Base-by-base conservation (phyloP, 2,113 vertebrate genomes). In the Chrysemys picta region DNA sequence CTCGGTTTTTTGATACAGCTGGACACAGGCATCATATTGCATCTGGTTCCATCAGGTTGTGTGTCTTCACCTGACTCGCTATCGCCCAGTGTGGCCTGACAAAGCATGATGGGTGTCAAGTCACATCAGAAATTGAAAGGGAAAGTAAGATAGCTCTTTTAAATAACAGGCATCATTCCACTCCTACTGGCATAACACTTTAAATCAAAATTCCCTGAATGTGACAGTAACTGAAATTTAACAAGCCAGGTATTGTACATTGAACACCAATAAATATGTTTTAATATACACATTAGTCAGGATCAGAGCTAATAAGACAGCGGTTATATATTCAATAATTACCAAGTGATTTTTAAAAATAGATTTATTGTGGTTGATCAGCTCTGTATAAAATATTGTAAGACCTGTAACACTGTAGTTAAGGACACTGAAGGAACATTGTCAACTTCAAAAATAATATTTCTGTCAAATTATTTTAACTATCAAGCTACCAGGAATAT, bases 281-380 rank as follows among this genome's bases (percentile, higher is more conserved):
- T 96, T 89, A 69, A 93, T 92, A 93, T 88, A 93, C 17, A 69
- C 8, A n/a, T n/a, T 69, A n/a, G 31, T 65, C 62, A 96, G 92
- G 72, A 97, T 93, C 84, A 93, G 72, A 89, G 94, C 87, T 72
- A 92, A 82, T 80, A 89, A 88, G 94, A 94, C 95, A 95, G 87
- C 95, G 94, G 87, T 94, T 87, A 90, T 91, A 93, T 91, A 96
- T 92, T 97, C 78, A 72, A 62, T 90, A 90, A 96, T 80, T 92
- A 89, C 47, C 92, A 94, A 91, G 80, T 35, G 78, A 94, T 88
- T 94, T 96, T 96, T 92, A 72, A 90, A 93, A 96, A 86, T 83
- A 93, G 90, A 94, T 94, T 96, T 94, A 95, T 80, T 90, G 85
- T 94, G 89, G 91, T 87, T 94, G 91, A 80, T 90, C 89, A 91